Base-by-base conservation (phyloP, 1,140 invertebrate genomes). In the Zophobas morio region DNA sequence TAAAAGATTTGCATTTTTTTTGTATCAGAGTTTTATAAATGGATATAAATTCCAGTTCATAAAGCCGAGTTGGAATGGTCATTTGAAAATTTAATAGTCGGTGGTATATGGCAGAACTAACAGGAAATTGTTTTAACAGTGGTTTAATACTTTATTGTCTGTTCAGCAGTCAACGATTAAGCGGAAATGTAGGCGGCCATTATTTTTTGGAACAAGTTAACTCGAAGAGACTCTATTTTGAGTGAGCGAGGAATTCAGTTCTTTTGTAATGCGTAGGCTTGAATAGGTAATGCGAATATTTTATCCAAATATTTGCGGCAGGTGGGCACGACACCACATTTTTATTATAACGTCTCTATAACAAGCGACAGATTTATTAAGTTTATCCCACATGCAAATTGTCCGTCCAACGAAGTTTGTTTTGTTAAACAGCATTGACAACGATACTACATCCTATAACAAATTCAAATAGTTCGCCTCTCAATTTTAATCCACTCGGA, bases 401-500 rank as follows among this genome's bases (percentile, higher is more conserved):
- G 37, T 42, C 35, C 33, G 42, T 42, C 3, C n/a, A 20, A 20
- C 49, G 54, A 35, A 57, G 54, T 57, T 36, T 57, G 54, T 32
- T 32, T 8, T 66, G 60, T 66, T 66, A 66, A 66, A 32, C 34
- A 57, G 20, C 35, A 60, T 6, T 66, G 60, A 42, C n/a, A 66
- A 6, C 37, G 40, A 40, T 33, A 47, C 42, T 33, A 5, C 20
- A 42, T 42, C 42, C 42, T 66, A 42, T 33, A 66, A 66, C 39
- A 66, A 66, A 66, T 66, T 66, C 37, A 57, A 39, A 66, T 40
- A 66, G 37, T 66, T 42, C n/a, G n/a, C 3, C 60, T 66, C 60
- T 66, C 60, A 42, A 39, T 42, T 66, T 66, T 66, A 66, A 42
- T 66, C 60, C 39, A 36, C 42, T 66, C 8, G 1, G 60, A 66